phyloP scores from a whole-genome alignment of 37 sponge, comb jelly and placozoan species.

The Crambe crambe region DNA sequence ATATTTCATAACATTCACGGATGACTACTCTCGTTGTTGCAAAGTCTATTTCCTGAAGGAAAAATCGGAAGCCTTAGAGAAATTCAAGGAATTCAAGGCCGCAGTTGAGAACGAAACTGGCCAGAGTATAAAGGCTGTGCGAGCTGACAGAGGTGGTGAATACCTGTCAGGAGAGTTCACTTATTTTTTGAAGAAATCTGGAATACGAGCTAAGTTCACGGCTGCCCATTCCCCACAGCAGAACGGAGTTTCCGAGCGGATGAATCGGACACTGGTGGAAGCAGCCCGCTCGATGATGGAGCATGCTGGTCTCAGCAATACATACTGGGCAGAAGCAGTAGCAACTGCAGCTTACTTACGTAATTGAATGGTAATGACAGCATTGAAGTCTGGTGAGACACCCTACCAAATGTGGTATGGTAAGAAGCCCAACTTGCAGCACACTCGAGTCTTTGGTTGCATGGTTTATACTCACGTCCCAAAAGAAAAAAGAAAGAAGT shows the following conservation, averaged over 20 bases:
- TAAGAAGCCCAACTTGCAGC: conserved; percentile 25
- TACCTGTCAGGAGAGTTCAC: conserved; percentile 51
- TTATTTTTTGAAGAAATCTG: conserved; percentile 30
- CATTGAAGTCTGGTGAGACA: neutral
- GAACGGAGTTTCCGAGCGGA: conserved; percentile 49
- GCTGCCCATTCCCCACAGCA: conserved; percentile 48
- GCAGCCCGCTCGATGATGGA: conserved; percentile 44
- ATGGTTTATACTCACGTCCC: conserved; percentile 34
- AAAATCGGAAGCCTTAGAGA: conserved; percentile 44
- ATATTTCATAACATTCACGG: conserved; percentile 63
- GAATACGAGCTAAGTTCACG: conserved; percentile 39
- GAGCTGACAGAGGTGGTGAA: conserved; percentile 57
- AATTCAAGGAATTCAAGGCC: conserved; percentile 63
- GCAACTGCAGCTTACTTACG: conserved; percentile 43
- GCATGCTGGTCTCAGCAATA: conserved; percentile 43
- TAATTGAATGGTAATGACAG: conserved; percentile 33
- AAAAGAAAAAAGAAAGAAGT: conserved; percentile 18
- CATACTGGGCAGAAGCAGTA: conserved; percentile 67
- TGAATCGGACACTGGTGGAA: conserved; percentile 61
- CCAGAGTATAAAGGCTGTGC: conserved; percentile 15
- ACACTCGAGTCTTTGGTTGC: conserved; percentile 63
- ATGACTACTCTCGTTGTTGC: conserved; percentile 57
- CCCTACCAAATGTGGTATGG: conserved; percentile 42
- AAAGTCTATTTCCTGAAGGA: conserved; percentile 45
- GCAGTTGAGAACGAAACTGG: conserved; percentile 32